A percentile compares a stretch with the other conserved stretches of the same genome.
phyloP scores from a whole-genome alignment of 2,888 invertebrate species.

The Lasioglossum malachurum region DNA sequence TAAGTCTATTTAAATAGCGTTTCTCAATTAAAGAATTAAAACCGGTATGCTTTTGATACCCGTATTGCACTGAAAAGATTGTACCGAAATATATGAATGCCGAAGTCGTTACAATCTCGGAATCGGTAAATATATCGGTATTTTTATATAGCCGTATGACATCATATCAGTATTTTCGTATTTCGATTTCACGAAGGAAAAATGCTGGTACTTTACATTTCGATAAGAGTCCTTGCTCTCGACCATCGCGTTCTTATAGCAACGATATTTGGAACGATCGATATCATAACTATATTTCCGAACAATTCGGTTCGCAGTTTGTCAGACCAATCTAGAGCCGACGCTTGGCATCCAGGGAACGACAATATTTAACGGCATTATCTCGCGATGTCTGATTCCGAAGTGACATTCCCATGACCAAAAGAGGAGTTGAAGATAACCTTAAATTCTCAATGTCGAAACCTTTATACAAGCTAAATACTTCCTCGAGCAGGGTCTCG shows the following conservation, averaged over 20 bases:
- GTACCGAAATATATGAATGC: background rate
- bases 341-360: background rate
- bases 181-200: background rate
- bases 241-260: background rate
- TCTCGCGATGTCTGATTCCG: background rate
- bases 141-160: background rate
- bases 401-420: background rate
- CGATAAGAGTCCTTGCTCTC: background rate
- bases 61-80: background rate
- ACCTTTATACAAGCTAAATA: background rate
- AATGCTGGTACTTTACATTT: background rate
- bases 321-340: background rate
- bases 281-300: constrained; percentile 7
- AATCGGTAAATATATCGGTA: background rate
- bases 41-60: background rate
- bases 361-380: background rate
- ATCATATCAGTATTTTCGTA: background rate
- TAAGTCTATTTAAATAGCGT: background rate
- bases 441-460: constrained; percentile 22
- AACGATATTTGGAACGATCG: background rate
- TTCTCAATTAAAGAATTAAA: background rate
- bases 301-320: background rate
- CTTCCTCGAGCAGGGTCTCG: background rate
- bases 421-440: background rate
- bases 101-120: background rate